Evolutionary conservation across 2,888 invertebrate genomes (phyloP).

Genomic region (Polia nebulosa): DNA sequence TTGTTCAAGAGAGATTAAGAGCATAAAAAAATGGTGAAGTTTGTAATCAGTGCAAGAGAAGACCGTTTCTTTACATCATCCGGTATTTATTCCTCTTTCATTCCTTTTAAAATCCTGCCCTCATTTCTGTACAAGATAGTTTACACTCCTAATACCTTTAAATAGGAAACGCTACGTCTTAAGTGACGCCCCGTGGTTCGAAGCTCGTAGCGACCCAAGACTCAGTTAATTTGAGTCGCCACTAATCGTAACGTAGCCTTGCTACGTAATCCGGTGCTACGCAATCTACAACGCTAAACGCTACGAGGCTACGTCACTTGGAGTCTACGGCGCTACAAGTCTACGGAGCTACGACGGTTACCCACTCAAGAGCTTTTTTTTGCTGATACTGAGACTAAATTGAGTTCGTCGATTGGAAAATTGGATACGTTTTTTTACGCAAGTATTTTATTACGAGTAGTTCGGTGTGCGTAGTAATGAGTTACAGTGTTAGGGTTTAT

Average conservation of each 20-base stretch:
- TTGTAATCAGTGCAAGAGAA: too few species aligned
- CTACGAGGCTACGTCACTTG: too few species aligned
- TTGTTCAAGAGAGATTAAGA: too few species aligned
- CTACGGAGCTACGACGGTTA: conserved; percentile 27
- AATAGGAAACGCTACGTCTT: conserved; percentile 17
- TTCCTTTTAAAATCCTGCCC: background rate
- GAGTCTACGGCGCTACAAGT: conserved; percentile 32
- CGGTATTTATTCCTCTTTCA: too few species aligned
- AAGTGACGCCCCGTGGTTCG: conserved; percentile 6
- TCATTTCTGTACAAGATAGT: background rate
- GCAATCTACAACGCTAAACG: conserved; percentile 28
- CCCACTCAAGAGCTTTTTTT: conserved; percentile 31
- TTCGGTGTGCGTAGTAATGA: conserved; percentile 9
- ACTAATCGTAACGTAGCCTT: conserved; percentile 42
- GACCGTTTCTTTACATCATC: too few species aligned
- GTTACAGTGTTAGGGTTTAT: background rate
- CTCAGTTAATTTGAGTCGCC: conserved; percentile 35
- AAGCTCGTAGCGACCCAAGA: background rate
- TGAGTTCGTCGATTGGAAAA: conserved; percentile 57
- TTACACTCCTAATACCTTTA: background rate
- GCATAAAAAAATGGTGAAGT: too few species aligned
- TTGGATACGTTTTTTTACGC: conserved; percentile 45
- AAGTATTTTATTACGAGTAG: conserved; percentile 26
- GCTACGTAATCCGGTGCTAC: too few species aligned
- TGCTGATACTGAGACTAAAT: conserved; percentile 56